Conservation (phyloP, 2,113 vertebrate genomes). For the Saccopteryx leptura region DNA sequence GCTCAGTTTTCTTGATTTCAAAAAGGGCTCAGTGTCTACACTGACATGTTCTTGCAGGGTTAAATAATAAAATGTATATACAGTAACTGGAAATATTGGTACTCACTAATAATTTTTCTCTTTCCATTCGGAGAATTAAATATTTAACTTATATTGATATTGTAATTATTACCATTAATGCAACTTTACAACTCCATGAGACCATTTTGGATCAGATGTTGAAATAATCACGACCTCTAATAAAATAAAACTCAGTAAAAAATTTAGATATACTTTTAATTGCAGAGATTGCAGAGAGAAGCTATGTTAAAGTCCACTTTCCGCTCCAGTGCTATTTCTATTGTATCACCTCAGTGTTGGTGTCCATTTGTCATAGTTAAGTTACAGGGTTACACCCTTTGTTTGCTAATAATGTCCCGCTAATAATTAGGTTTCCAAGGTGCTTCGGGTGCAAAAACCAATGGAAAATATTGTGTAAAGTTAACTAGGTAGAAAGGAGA, state of each 20-base stretch:
- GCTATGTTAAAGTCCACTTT: neutral
- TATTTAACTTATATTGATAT: constrained; percentile 3
- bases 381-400: constrained; percentile 59
- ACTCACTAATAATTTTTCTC: neutral
- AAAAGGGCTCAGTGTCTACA: neutral
- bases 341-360: neutral
- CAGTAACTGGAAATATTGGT: neutral
- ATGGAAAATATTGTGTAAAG: constrained; percentile 61
- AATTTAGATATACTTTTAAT: neutral
- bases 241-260: constrained; percentile 38
- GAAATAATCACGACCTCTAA: constrained; percentile 20
- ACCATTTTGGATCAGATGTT: constrained; percentile 48
- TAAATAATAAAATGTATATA: constrained; percentile 30
- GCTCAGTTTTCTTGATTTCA: neutral
- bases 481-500: constrained; percentile 66
- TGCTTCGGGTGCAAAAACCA: constrained; percentile 48
- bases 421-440: constrained; percentile 71
- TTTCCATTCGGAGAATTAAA: constrained; percentile 44
- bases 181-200: neutral
- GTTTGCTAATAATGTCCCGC: constrained; percentile 64
- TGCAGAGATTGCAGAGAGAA: constrained; percentile 21
- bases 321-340: neutral
- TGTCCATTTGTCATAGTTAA: constrained; percentile 67
- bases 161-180: constrained; percentile 44
- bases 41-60: neutral